Percentiles rank a stretch among this genome's conserved stretches.
Evolutionary conservation across 2,797 vertebrate species (phyloP).

Genomic region (Characodon lateralis): DNA sequence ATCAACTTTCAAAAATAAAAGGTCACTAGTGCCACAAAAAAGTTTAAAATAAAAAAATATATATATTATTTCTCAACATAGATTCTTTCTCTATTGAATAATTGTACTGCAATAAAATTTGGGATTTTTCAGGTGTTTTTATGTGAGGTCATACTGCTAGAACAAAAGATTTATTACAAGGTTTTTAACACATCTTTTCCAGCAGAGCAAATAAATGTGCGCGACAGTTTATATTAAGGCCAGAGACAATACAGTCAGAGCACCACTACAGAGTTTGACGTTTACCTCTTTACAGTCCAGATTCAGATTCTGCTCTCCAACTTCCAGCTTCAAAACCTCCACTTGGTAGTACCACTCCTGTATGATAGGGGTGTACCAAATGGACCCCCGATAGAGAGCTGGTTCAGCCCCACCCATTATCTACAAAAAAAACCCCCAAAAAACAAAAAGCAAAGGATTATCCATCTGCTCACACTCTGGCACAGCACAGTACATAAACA

Average conservation of each 20-base stretch:
- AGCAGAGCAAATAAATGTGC: not conserved
- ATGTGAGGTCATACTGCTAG: not conserved
- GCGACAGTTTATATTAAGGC: not conserved
- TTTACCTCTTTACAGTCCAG: slow-evolving; percentile 95
- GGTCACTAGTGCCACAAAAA: too few species aligned
- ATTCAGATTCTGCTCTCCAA: slow-evolving; percentile 89
- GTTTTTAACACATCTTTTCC: slow-evolving; percentile 1
- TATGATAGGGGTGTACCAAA: slow-evolving; percentile 95
- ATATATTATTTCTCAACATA: not conserved
- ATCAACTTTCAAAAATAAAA: too few species aligned
- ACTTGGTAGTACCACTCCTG: slow-evolving; percentile 99
- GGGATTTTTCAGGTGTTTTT: not conserved
- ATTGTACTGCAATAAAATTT: not conserved
- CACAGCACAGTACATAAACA: slow-evolving; percentile 10
- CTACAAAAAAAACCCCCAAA: slow-evolving; percentile 69
- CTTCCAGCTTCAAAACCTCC: slow-evolving; percentile 94
- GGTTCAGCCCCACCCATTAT: slow-evolving; percentile 92
- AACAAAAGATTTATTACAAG: not conserved
- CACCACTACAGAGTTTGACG: not conserved
- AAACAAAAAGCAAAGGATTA: slow-evolving; percentile 13
- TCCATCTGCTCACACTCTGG: slow-evolving; percentile 16
- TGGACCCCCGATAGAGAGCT: slow-evolving; percentile 84
- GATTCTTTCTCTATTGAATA: not conserved
- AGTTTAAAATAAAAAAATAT: too few species aligned
- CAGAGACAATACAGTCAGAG: not conserved